Evolutionary conservation across 2,797 vertebrate genomes (phyloP).

Genomic region (Ptychobarbus kaznakovi): DNA sequence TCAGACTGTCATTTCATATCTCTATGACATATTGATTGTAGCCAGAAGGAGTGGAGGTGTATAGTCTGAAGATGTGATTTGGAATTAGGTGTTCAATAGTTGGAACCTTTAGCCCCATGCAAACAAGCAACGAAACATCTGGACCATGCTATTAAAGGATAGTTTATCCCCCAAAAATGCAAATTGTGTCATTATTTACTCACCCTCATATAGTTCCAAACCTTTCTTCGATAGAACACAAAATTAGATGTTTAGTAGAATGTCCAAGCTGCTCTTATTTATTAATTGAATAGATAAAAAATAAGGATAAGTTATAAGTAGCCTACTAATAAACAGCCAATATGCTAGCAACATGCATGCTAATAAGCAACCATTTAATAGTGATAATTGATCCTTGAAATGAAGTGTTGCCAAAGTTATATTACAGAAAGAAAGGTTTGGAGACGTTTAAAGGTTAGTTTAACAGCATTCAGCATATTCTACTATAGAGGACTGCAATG

Average conservation of each 20-base stretch:
- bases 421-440: not conserved
- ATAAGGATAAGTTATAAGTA: too few relatives aligned
- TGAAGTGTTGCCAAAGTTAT: too few relatives aligned
- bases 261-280: not conserved
- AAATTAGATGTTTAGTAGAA: not conserved
- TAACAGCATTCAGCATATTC: not conserved
- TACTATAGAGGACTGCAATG: not conserved
- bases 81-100: conserved; percentile 19
- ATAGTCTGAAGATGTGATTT: conserved; percentile 26
- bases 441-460: not conserved
- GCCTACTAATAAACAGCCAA: too few relatives aligned
- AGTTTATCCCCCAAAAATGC: not conserved
- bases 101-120: conserved; percentile 6
- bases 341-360: too few relatives aligned
- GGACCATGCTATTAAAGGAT: not conserved
- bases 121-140: not conserved
- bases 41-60: conserved; percentile 43
- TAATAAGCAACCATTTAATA: too few relatives aligned
- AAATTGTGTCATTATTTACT: not conserved
- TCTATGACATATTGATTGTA: conserved; percentile 66
- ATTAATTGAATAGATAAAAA: not conserved
- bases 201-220: not conserved
- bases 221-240: not conserved
- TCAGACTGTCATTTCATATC: conserved; percentile 63
- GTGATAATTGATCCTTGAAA: too few relatives aligned